A percentile compares a stretch with the other conserved stretches of the same genome.
Conservation (phyloP, 2,113 vertebrate genomes). For the Dendropsophus ebraccatus region DNA sequence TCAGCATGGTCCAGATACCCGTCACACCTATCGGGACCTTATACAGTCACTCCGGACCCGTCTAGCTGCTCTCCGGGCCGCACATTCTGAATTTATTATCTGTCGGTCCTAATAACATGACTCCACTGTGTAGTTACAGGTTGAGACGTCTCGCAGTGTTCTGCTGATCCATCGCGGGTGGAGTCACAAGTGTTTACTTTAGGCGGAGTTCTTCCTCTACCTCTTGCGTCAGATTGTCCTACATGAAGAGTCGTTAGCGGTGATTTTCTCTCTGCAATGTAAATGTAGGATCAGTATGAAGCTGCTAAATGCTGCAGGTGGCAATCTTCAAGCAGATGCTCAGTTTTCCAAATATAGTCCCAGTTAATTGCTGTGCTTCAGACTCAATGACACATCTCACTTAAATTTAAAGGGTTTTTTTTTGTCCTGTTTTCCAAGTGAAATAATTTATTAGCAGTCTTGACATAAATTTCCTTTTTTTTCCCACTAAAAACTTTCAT, state of each 20-base stretch:
- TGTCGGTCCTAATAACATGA: too few relatives aligned
- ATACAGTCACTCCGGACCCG: too few relatives aligned
- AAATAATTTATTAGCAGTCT: conserved; percentile 27
- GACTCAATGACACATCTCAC: conserved; percentile 55
- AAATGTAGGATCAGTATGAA: conserved; percentile 22
- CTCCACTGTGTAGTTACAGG: too few relatives aligned
- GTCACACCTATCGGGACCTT: too few relatives aligned
- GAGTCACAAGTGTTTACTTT: neutral
- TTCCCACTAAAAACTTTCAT: neutral
- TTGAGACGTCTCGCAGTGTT: too few relatives aligned
- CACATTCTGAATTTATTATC: too few relatives aligned
- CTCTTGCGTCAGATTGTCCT: conserved; percentile 16
- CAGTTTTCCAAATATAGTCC: conserved; percentile 49
- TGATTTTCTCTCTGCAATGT: conserved; percentile 12
- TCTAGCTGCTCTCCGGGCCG: too few relatives aligned
- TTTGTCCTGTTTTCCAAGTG: conserved; percentile 29
- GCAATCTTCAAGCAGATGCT: conserved; percentile 51
- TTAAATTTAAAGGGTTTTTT: conserved; percentile 45
- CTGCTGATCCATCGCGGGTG: too few relatives aligned
- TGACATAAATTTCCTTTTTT: neutral
- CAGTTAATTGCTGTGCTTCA: conserved; percentile 55
- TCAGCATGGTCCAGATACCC: too few relatives aligned
- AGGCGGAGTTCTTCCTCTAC: neutral
- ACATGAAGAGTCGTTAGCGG: neutral
- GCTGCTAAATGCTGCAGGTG: conserved; percentile 55